Base-by-base conservation (phyloP, 1,140 invertebrate genomes). In the Aphelenchoides avenae region DNA sequence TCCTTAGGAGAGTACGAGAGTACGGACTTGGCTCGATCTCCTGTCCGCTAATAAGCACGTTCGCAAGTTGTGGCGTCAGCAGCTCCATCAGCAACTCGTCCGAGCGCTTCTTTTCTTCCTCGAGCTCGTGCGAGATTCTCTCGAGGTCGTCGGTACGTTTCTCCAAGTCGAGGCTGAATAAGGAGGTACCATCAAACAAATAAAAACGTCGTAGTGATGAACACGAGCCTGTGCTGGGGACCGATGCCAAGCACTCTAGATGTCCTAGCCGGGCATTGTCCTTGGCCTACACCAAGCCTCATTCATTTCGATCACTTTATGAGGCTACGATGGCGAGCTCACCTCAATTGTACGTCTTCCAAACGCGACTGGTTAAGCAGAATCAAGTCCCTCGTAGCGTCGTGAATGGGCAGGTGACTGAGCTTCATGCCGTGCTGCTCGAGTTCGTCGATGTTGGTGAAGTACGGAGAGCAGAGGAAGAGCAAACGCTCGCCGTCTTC, bases 91-190 rank as follows among this genome's bases (percentile, higher is more conserved):
- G n/a, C n/a, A n/a, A n/a, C n/a, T n/a, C n/a, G n/a, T n/a, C n/a
- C n/a, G n/a, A n/a, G n/a, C n/a, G n/a, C 27, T 55, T 55, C 52
- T 55, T 55, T 11, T 51, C 53, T 55, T 55, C 53, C 13, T n/a
- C n/a, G n/a, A n/a, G n/a, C n/a, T n/a, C n/a, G n/a, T n/a, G n/a
- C n/a, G n/a, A n/a, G n/a, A n/a, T n/a, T n/a, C n/a, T n/a, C n/a
- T n/a, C n/a, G n/a, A n/a, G n/a, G n/a, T n/a, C n/a, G n/a, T n/a
- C n/a, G 2, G 91, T 96, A 4, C 96, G 84, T 47, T 95, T 84
- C 79, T 96, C 92, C 64, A 55, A 34, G 37, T 55, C 52, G 24
- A 55, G 55, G 27, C 53, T 55, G 52, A 43, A 53, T n/a, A n/a
- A n/a, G n/a, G n/a, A n/a, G n/a, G n/a, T n/a, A n/a, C n/a, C n/a